Percentiles rank a stretch among this genome's conserved stretches.
These are phyloP conservation scores for Epizoanthus illoricatus DNA, from an alignment of 92 coral and sea anemone genomes.

Conservation along the genomic window DNA sequence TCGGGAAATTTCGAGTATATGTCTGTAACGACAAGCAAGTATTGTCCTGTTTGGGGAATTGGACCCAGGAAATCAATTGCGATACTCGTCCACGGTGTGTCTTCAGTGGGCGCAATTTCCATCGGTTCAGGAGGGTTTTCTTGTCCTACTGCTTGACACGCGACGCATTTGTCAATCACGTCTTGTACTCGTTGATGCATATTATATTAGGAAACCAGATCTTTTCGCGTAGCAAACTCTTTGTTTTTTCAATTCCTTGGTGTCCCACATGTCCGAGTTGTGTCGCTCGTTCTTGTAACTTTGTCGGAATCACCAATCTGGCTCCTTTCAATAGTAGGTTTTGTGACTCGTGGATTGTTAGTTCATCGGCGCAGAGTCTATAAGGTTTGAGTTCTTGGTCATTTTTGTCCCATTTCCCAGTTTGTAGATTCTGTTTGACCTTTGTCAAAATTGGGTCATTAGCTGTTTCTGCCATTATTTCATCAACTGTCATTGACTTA, in stretches of 20 bases:
- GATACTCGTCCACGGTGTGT: conserved; percentile 34
- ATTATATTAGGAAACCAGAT: conserved; percentile 43
- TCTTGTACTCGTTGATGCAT: conserved; percentile 32
- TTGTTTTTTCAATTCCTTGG: conserved; percentile 40
- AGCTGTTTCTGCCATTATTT: conserved; percentile 32
- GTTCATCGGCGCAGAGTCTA: conserved; percentile 29
- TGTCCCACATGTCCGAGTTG: conserved; percentile 30
- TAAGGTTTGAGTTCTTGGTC: conserved; percentile 33
- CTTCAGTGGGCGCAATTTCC: conserved; percentile 31
- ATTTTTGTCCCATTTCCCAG: conserved; percentile 36
- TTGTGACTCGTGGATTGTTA: conserved; percentile 8
- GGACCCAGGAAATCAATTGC: conserved; percentile 46
- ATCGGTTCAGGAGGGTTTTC: conserved; percentile 23
- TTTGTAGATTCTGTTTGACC: conserved; percentile 15
- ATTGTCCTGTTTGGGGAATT: conserved; percentile 47
- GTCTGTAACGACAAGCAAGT: conserved; percentile 43
- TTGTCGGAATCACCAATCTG: conserved; percentile 27
- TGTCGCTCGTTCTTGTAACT: conserved; percentile 33
- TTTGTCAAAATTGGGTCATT: too few relatives aligned
- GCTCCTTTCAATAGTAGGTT: conserved; percentile 26
- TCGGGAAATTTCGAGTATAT: conserved; percentile 51
- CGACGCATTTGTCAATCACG: conserved; percentile 18
- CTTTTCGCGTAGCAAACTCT: conserved; percentile 24
- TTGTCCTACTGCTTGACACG: conserved; percentile 24
- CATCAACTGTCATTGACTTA: conserved; percentile 43